Base-by-base conservation (phyloP, 2,113 vertebrate species). In the Cryptomyrus ogoouensis region DNA sequence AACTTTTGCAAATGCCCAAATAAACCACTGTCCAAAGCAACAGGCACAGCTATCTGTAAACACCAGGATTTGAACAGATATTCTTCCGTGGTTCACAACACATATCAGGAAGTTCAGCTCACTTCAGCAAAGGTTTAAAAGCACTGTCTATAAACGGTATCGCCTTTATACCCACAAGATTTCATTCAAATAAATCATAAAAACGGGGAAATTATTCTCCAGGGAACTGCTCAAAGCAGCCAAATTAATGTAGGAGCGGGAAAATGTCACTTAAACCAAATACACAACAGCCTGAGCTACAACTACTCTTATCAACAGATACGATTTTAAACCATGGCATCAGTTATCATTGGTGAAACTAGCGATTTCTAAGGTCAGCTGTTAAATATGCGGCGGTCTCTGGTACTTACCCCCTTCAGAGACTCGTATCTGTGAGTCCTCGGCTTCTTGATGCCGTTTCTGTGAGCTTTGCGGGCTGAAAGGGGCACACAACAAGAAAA, bases 361-460 rank as follows among this genome's bases (percentile, higher is more conserved):
- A 4, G 27, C 10, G 62, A 12, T 31, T 27, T 27, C 27, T 8
- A 27, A 66, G 62, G 62, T 24, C 62, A 27, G 62, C 62, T 12
- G 62, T 66, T 27, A 27, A 12, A 66, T 27, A 27, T 31, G n/a
- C 3, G n/a, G 24, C 58, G 62, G n/a, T 70, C n/a, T 35, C 35
- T 80, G 35, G 39, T 12, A 97, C 97, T 94, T 93, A 99, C 98
- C 96, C 98, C 98, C 90, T 98, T 99, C 88, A 99, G 94, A 90
- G 98, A 99, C 80, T 99, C 98, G 0, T 98, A 99, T 92, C 98
- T 96, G 0, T 97, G 91, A 39, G 97, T 96, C 21, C 93, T 95
- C 44, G 98, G 98, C 93, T 99, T 99, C 96, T 98, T 99, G 95
- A 99, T 99, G 92, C 98, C 98, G 80, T 99, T 99, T 92, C 98